Evolutionary conservation across 2,113 vertebrate genomes (phyloP), one percentile per base, ranked within the genome.

Genomic region (Hippolais icterina): DNA sequence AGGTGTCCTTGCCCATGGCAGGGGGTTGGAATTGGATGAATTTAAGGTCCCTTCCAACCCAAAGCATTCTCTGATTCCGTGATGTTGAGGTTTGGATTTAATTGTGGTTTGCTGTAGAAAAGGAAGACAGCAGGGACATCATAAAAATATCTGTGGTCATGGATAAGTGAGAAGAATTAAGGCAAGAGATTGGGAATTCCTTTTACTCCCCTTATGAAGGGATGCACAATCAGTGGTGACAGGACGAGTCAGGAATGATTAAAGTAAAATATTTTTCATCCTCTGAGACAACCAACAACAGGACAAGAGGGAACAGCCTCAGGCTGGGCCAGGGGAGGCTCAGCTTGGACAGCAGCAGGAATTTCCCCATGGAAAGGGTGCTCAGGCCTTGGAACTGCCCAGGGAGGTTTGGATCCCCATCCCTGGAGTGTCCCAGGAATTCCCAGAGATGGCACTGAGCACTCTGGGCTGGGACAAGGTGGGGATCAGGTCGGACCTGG

Each of bases 231-330:
- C 31, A 37, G 3, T 9, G 61, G 31, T 33, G 61, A 47, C 59
- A 15, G 49, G 31, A 5, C 11, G 42, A 61, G 5, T 21, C 64
- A 19, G 33, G 31, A 19, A 28, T 50, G 23, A 61, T 46, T 46
- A 57, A 65, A 50, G 27, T 8, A 28, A 7, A 16, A 6, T 31
- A 75, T 79, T 85, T 37, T 79, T 75, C 9, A 53, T 68, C 41
- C 7, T 68, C 17, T 9, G 29, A 41, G 24, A 12, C 16, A 60
- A 46, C 5, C 37, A 83, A 39, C 9, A 11, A 31, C 16, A 83
- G 47, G 46, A 75, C 0, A 0, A 41, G 29, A 61, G 54, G n/a
- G 22, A 83, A 61, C 1, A 0, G n/a, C 54, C 53, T 22, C 69
- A 68, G n/a, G 46, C 13, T 60, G 61, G 47, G n/a, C 33, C n/a